phyloP scores from a whole-genome alignment of 1,140 invertebrate genomes.

The Tetramorium simillimum region DNA sequence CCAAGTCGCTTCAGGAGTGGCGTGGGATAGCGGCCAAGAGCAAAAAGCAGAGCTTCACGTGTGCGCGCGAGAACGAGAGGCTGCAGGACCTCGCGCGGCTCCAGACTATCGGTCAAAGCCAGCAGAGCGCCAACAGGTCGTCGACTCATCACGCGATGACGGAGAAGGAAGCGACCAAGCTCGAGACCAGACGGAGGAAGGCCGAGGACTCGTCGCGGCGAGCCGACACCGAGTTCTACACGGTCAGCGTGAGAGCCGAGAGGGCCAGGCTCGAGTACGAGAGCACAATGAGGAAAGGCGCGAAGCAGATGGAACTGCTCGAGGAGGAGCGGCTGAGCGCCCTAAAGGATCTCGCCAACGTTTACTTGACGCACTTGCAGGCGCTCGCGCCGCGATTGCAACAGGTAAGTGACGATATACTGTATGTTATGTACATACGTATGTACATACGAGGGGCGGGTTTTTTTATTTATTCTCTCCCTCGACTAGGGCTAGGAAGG shows the following conservation, averaged over 20 bases:
- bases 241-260: slow-evolving; percentile 95
- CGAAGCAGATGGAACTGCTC: slow-evolving; percentile 91
- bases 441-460: too few species aligned
- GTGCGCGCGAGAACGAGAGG: slow-evolving; percentile 95
- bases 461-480: too few species aligned
- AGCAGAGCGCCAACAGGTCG: slow-evolving; percentile 81
- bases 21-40: slow-evolving; percentile 93
- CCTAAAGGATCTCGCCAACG: slow-evolving; percentile 91
- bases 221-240: slow-evolving; percentile 97
- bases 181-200: slow-evolving; percentile 95
- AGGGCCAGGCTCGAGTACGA: slow-evolving; percentile 96
- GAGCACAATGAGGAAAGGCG: slow-evolving; percentile 93
- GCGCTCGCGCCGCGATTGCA: slow-evolving; percentile 91
- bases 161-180: slow-evolving; percentile 91
- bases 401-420: slow-evolving; percentile 71
- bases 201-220: slow-evolving; percentile 95
- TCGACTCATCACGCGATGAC: slow-evolving; percentile 84
- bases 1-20: slow-evolving; percentile 93
- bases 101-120: slow-evolving; percentile 81
- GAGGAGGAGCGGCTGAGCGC: slow-evolving; percentile 95
- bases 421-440: too few species aligned
- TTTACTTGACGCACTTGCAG: slow-evolving; percentile 92
- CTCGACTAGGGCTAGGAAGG: too few species aligned
- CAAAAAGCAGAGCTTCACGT: slow-evolving; percentile 93
- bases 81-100: slow-evolving; percentile 89